phyloP scores from a whole-genome alignment of 2,888 invertebrate species.

The Drosophila demipolita region DNA sequence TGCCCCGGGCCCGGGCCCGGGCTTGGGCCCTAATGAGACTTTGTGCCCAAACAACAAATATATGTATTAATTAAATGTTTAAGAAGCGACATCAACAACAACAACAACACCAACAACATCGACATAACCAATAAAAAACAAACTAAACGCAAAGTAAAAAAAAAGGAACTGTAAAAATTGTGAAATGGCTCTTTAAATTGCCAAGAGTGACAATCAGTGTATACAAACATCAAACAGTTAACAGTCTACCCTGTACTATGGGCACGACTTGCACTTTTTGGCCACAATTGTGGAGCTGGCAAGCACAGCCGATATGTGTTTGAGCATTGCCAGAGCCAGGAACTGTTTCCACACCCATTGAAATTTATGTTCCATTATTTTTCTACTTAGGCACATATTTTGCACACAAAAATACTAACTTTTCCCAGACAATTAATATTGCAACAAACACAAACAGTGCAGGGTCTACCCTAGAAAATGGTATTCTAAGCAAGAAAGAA shows the following conservation, averaged over 20 bases:
- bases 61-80: slow-evolving; percentile 54
- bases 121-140: slow-evolving; percentile 25
- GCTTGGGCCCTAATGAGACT: slow-evolving; percentile 44
- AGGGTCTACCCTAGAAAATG: not conserved
- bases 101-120: not conserved
- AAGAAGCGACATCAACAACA: slow-evolving; percentile 36
- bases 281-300: not conserved
- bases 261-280: not conserved
- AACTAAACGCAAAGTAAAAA: slow-evolving; percentile 55
- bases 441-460: slow-evolving; percentile 22
- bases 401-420: not conserved
- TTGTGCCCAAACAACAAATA: slow-evolving; percentile 34
- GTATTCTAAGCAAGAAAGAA: not conserved
- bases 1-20: slow-evolving; percentile 7
- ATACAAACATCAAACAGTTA: slow-evolving; percentile 22
- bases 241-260: slow-evolving; percentile 11
- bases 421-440: slow-evolving; percentile 58
- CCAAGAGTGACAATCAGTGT: slow-evolving; percentile 54
- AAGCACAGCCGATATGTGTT: not conserved
- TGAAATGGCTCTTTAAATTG: slow-evolving; percentile 52
- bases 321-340: not conserved
- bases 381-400: not conserved
- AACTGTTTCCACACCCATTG: not conserved
- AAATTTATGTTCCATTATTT: not conserved
- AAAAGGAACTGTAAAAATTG: slow-evolving; percentile 45